phyloP scores from a whole-genome alignment of 1,140 invertebrate species.

The Physella acuta region DNA sequence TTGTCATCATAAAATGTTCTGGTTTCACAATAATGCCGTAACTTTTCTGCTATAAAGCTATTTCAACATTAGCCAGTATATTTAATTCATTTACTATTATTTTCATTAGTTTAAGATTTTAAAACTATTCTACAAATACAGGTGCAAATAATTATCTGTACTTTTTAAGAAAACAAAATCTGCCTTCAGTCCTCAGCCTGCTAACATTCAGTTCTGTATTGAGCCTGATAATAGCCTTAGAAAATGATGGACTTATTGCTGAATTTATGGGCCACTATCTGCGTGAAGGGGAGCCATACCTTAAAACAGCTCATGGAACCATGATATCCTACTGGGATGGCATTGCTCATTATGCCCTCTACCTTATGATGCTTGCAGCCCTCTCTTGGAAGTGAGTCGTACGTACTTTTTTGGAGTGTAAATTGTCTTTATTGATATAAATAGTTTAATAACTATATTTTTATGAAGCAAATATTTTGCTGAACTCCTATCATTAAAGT shows the following conservation, averaged over 20 bases:
- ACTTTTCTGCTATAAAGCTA: too few relatives aligned
- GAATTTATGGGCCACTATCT: conserved; percentile 54
- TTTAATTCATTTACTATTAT: too few relatives aligned
- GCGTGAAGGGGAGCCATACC: conserved; percentile 53
- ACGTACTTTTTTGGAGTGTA: background rate
- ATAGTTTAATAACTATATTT: background rate
- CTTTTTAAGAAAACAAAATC: too few relatives aligned
- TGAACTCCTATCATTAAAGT: background rate
- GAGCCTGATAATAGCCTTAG: conserved; percentile 51
- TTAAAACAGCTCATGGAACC: conserved; percentile 52
- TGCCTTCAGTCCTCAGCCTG: conserved; percentile 47
- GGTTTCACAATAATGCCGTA: background rate
- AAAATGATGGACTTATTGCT: conserved; percentile 50
- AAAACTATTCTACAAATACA: too few relatives aligned
- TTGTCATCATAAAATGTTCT: background rate
- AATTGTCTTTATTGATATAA: background rate
- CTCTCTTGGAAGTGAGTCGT: conserved; percentile 35
- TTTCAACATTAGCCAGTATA: too few relatives aligned
- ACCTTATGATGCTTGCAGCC: conserved; percentile 43
- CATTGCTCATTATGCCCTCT: conserved; percentile 52
- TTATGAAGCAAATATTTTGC: background rate
- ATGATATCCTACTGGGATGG: conserved; percentile 57
- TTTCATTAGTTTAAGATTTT: too few relatives aligned
- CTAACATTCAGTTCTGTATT: conserved; percentile 48
- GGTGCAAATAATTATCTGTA: too few relatives aligned